phyloP scores from a whole-genome alignment of 2,888 invertebrate genomes.

The Hydropsyche betteni region DNA sequence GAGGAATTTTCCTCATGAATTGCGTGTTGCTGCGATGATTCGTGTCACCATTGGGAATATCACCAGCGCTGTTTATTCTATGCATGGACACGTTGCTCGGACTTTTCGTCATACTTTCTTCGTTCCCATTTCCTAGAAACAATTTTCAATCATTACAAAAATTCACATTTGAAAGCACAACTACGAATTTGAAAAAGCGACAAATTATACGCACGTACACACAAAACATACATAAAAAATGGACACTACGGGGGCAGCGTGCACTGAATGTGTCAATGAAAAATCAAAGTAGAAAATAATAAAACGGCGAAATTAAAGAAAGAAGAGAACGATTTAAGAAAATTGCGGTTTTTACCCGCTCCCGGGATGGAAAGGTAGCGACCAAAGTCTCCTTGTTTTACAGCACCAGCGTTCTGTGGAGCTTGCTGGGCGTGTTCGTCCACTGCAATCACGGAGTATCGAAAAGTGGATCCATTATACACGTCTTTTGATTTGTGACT shows the following conservation, averaged over 20 bases:
- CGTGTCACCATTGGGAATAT: constrained; percentile 70
- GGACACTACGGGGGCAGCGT: not conserved
- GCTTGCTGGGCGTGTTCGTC: constrained; percentile 62
- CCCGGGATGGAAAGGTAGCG: constrained; percentile 76
- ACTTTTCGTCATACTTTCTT: constrained; percentile 77
- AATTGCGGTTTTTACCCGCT: constrained; percentile 56
- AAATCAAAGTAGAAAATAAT: constrained; percentile 38
- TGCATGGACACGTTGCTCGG: constrained; percentile 84
- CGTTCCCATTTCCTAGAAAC: constrained; percentile 53
- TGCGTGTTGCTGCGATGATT: constrained; percentile 85
- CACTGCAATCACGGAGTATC: constrained; percentile 60
- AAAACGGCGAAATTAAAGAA: constrained; percentile 43
- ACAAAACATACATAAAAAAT: no score
- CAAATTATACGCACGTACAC: not conserved
- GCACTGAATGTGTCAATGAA: constrained; percentile 24
- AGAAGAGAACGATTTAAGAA: constrained; percentile 30
- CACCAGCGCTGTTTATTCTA: constrained; percentile 78
- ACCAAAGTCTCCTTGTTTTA: constrained; percentile 63
- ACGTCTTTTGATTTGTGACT: constrained; percentile 8
- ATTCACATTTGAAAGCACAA: not conserved
- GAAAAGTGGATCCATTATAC: constrained; percentile 44
- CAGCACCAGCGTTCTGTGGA: constrained; percentile 57
- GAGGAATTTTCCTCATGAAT: constrained; percentile 96
- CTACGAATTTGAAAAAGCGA: not conserved
- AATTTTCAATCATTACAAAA: not conserved